phyloP scores from a whole-genome alignment of 2,113 vertebrate species.

The Hyperopisus bebe region DNA sequence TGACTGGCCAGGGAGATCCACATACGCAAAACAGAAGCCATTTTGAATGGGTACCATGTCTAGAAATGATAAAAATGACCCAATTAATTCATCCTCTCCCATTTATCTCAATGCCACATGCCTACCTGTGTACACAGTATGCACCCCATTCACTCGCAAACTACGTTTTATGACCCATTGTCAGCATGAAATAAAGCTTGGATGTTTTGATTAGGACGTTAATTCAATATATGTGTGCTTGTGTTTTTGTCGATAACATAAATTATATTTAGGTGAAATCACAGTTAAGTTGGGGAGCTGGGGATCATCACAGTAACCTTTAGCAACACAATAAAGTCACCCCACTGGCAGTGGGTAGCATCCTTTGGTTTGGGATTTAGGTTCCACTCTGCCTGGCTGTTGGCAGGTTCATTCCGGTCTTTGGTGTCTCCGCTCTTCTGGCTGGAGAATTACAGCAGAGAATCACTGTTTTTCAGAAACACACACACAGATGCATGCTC shows the following conservation, averaged over 20 bases:
- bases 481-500: background rate
- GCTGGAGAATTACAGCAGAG: background rate
- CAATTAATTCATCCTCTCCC: background rate
- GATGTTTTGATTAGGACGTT: background rate
- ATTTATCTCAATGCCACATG: background rate
- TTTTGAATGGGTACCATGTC: background rate
- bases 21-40: background rate
- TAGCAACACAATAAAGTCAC: background rate
- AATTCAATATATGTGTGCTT: slow-evolving; percentile 10
- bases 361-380: background rate
- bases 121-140: background rate
- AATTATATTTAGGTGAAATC: background rate
- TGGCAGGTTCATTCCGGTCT: background rate
- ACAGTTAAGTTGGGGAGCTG: background rate
- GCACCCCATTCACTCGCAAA: background rate
- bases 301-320: background rate
- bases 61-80: background rate
- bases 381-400: background rate
- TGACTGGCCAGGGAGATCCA: slow-evolving; percentile 14
- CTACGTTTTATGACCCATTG: background rate
- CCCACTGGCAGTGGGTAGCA: background rate
- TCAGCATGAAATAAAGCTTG: background rate
- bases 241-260: background rate
- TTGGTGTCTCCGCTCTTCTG: background rate
- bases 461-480: background rate